Base-by-base conservation (phyloP, 92 coral and sea anemone genomes). In the Palythoa grandiflora region DNA sequence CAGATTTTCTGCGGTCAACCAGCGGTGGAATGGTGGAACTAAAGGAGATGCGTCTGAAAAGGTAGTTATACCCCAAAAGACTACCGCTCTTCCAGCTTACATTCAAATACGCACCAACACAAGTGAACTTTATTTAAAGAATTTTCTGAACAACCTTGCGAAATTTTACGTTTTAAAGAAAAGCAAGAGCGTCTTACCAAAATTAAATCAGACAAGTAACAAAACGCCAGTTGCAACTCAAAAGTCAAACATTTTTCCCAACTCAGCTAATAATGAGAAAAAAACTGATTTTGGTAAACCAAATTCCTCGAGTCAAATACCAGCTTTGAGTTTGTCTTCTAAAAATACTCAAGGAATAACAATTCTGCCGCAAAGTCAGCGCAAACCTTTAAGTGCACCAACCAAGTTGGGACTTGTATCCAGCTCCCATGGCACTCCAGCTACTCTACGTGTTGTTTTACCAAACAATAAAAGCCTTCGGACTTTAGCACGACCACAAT, bases 61-160 rank as follows among this genome's bases (percentile, higher is more conserved):
- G 13, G 12, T 7, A 10, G n/a, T 9, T 81, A 2, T 20, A 12
- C 75, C 21, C 47, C 66, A 81, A 28, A 36, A 44, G 15, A 59
- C 8, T 12, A 44, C 75, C 10, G 19, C 75, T 4, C 16, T 55
- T 68, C 86, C 86, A 3, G 66, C 86, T 2, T 81, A 10, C 60
- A 81, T 81, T 65, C 75, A 81, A 17, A 81, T 81, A 65, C 86
- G 73, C 14, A 81, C 86, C 9, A 81, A 81, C 57, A 81, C 86
- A 0, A 81, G 86, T 65, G 86, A 81, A 21, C 40, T 81, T 13
- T 75, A 47, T 65, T 66, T 81, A 55, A 81, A 47, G 40, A 66
- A 81, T 17, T 81, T 81, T 66, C 37, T 81, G 13, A 13, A 81
- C 38, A 81, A 48, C 59, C 52, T 81, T 40, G 86, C 86, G 13